A percentile compares a stretch with the other conserved stretches of the same genome.
phyloP scores from a whole-genome alignment of 2,797 vertebrate species.

The Enteromius afrohamiltoni region DNA sequence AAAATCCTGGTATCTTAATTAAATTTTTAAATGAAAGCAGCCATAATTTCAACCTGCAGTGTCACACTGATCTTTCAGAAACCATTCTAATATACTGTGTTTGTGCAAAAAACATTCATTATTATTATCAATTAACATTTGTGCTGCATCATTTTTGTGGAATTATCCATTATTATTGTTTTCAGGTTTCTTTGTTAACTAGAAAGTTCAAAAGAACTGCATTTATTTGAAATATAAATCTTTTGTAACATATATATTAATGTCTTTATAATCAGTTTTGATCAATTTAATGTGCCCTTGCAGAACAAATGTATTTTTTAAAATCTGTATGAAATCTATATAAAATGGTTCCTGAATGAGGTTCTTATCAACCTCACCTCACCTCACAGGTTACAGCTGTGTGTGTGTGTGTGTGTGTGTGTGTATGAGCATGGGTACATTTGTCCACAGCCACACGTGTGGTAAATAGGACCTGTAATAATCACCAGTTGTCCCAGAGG shows the following conservation, averaged over 20 bases:
- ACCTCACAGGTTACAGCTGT: constrained; percentile 34
- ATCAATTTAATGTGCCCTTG: neutral
- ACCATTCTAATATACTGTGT: neutral
- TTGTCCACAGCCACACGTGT: constrained; percentile 25
- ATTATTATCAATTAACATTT: neutral
- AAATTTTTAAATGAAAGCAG: no score
- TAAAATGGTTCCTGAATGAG: neutral
- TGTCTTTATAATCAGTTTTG: neutral
- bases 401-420: constrained; percentile 52
- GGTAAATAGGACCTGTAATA: constrained; percentile 72
- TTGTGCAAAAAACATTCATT: neutral
- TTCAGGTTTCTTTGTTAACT: neutral
- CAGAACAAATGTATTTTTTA: neutral
- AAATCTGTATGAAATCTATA: neutral
- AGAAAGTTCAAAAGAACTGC: neutral
- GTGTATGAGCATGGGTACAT: neutral
- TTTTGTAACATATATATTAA: neutral
- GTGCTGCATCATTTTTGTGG: neutral
- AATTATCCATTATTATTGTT: neutral
- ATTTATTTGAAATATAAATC: neutral
- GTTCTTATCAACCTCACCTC: neutral
- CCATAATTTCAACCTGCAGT: neutral
- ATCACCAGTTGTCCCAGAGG: constrained; percentile 88
- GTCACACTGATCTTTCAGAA: neutral
- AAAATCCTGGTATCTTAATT: neutral